Base-by-base conservation (phyloP, 2,113 vertebrate genomes). In the Conger conger region DNA sequence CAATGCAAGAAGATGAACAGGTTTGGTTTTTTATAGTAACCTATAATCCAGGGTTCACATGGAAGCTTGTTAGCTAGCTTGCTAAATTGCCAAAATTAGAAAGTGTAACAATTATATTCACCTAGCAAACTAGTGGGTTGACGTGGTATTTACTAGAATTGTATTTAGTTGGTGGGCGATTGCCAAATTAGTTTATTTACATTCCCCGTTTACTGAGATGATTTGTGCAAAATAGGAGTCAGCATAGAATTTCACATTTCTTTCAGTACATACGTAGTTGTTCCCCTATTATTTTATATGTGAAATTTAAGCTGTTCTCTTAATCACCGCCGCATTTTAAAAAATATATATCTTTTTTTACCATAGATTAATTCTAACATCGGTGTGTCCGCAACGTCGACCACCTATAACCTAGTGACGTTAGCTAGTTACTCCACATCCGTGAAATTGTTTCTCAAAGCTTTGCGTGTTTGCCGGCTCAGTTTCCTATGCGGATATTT, bases 1-100 rank as follows among this genome's bases (percentile, higher is more conserved):
- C 98, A 0, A 99, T 99, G 97, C 98, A 99, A 88, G 98, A 99
- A 89, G 97, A 99, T 88, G 97, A 99, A 87, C 98, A 99, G 97
- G 98, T 98, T 91, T 40, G 83, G 45, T 79, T 33, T 30, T 35
- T 78, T 78, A 30, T 76, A 9, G 9, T 76, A 11, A 0, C 27
- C 27, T 33, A 33, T 33, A 3, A 76, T 30, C 16, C 33, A 18
- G 4, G 15, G 76, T 78, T 78, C 20, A 20, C 36, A 38, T 13
- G 33, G 35, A 38, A 78, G 6, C 76, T 78, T 33, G 73, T 33
- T 5, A 76, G 30, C n/a, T 5, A 76, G 30, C n/a, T 76, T 73
- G 63, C 23, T 73, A 30, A 23, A n/a, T 73, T 50, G 15, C 45
- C 45, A 50, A 73, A 4, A 30, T 73, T n/a, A 23, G 63, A 4